Evolutionary conservation across 2,797 vertebrate species (phyloP), one percentile per base, ranked within the genome.

Genomic region (Cossypha caffra): DNA sequence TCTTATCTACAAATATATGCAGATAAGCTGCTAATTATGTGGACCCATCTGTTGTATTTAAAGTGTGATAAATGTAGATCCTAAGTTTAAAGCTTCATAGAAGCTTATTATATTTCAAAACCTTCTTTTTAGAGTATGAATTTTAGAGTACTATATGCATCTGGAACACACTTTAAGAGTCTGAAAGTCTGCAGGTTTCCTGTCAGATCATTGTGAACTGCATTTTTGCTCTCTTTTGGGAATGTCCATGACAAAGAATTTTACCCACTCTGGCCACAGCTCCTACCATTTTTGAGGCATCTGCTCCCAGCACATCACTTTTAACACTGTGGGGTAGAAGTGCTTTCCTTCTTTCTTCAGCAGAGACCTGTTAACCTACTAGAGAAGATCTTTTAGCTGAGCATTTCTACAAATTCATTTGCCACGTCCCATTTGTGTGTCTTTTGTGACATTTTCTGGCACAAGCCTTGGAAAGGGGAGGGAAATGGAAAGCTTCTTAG

Each of bases 11-110:
- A 93, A 89, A 93, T 97, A 92, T 79, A 98, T 97, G 96, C 88
- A 97, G 97, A 97, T 97, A 90, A 38, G 88, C 92, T 97, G 92
- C 95, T 98, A 97, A 98, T 98, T 97, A 96, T 92, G 80, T 96
- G 91, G 77, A 73, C 67, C 97, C 97, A 98, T 98, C 97, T 98
- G 97, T 96, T 97, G 63, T 59, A 93, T 93, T 95, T 95, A 94
- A 92, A 94, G 87, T 73, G 59, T 84, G 71, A 54, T 78, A 86
- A 96, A 88, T 78, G 82, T 78, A 83, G 83, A 67, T 55, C 31
- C 83, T 33, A 71, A 79, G 51, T 91, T 79, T 88, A 95, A 95
- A 97, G 76, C 87, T 91, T 95, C 76, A 20, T 48, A 82, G 88
- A 37, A 45, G 59, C 85, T 87, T 81, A 63, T 91, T 84, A 25